These are phyloP conservation scores for Umimayanthus kanabou DNA, from an alignment of 92 coral and sea anemone genomes.

Conservation along the genomic window DNA sequence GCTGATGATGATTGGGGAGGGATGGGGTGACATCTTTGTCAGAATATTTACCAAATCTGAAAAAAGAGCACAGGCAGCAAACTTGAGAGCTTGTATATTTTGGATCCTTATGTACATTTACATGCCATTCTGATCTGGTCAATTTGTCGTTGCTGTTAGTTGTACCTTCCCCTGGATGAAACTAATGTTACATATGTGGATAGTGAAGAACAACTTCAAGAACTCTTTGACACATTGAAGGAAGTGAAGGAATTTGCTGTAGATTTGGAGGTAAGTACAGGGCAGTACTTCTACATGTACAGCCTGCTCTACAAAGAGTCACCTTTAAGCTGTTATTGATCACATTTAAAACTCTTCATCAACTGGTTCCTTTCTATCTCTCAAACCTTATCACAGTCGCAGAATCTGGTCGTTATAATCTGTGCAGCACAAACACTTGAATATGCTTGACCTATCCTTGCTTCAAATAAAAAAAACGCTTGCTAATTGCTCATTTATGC, in stretches of 20 bases:
- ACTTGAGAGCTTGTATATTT: conserved; percentile 56
- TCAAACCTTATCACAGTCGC: background rate
- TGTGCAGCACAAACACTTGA: background rate
- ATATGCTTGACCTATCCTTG: background rate
- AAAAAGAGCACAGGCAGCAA: conserved; percentile 48
- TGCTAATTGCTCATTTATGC: too few relatives aligned
- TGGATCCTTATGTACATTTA: background rate
- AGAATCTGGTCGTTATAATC: background rate
- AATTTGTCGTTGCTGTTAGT: conserved; percentile 35
- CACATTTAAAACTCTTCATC: too few relatives aligned
- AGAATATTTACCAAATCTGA: conserved; percentile 20
- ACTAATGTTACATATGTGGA: conserved; percentile 73
- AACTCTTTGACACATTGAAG: conserved; percentile 59
- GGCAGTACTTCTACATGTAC: too few relatives aligned
- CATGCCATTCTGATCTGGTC: background rate
- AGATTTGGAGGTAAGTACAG: conserved; percentile 77
- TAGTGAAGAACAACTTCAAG: conserved; percentile 73
- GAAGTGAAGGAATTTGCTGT: conserved; percentile 88
- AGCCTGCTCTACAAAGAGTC: too few relatives aligned
- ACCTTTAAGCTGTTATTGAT: too few relatives aligned
- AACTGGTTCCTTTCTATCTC: too few relatives aligned
- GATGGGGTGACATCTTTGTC: conserved; percentile 55
- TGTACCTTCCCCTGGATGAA: conserved; percentile 77
- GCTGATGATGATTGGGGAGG: background rate
- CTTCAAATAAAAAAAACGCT: too few relatives aligned